phyloP scores from a whole-genome alignment of 2,797 vertebrate species.

The Urosaurus nigricauda region DNA sequence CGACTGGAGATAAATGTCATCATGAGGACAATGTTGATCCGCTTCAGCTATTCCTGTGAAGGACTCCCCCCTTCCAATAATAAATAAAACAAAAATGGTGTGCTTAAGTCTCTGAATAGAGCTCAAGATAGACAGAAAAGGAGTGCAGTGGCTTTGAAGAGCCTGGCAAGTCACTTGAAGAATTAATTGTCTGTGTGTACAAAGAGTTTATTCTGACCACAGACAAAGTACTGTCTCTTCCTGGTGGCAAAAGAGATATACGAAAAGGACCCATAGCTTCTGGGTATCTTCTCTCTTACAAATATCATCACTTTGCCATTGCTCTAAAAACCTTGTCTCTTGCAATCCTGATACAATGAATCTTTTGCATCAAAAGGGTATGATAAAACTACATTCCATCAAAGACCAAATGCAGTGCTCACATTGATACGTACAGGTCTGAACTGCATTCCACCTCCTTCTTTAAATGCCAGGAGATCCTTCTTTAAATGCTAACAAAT shows the following conservation, averaged over 20 bases:
- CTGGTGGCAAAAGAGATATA: constrained; percentile 78
- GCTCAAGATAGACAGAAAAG: constrained; percentile 74
- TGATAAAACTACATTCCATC: neutral
- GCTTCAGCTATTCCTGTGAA: constrained; percentile 79
- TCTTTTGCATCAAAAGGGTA: neutral
- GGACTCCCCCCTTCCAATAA: constrained; percentile 79
- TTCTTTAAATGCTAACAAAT: neutral
- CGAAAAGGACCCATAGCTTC: constrained; percentile 75
- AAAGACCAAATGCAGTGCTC: neutral
- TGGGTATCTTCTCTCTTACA: constrained; percentile 66
- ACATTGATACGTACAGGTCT: neutral
- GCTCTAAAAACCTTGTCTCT: constrained; percentile 64
- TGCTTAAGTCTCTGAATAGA: constrained; percentile 80
- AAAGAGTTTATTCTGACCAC: constrained; percentile 85
- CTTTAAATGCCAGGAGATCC: neutral
- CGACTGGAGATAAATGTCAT: constrained; percentile 78
- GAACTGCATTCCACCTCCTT: neutral
- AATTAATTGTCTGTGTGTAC: constrained; percentile 87
- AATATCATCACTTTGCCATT: constrained; percentile 74
- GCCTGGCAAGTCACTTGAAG: constrained; percentile 81
- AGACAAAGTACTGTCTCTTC: constrained; percentile 85
- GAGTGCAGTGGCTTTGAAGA: constrained; percentile 75
- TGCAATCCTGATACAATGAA: constrained; percentile 48
- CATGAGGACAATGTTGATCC: constrained; percentile 83
- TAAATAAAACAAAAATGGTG: constrained; percentile 78